Evolutionary conservation across 1,140 invertebrate genomes (phyloP).

Genomic region (Macrobrachium rosenbergii): DNA sequence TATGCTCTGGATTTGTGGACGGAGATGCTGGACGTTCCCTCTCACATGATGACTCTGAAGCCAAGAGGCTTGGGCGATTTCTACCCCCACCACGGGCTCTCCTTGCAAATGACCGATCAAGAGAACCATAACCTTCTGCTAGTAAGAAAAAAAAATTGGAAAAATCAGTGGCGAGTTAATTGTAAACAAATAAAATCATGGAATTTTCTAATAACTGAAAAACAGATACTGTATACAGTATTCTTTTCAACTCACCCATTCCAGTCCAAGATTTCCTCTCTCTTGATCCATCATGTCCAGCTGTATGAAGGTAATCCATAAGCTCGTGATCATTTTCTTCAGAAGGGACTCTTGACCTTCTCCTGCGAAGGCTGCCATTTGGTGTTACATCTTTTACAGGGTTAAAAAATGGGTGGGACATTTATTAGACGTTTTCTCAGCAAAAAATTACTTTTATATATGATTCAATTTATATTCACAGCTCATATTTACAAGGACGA

Average conservation of each 20-base stretch:
- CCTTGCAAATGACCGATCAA: conserved; percentile 88
- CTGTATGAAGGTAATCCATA: conserved; percentile 86
- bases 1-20: conserved; percentile 64
- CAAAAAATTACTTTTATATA: too few relatives aligned
- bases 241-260: conserved; percentile 76
- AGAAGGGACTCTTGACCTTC: conserved; percentile 84
- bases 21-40: conserved; percentile 82
- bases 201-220: background rate
- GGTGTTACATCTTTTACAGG: conserved; percentile 82
- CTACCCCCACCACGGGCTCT: conserved; percentile 77
- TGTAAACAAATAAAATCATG: background rate
- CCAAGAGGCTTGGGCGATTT: conserved; percentile 77
- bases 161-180: background rate
- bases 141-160: background rate
- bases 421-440: background rate
- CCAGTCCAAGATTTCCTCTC: conserved; percentile 89
- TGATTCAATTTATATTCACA: too few relatives aligned
- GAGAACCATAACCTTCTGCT: conserved; percentile 69
- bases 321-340: conserved; percentile 88
- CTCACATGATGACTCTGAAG: conserved; percentile 68
- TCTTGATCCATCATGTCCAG: conserved; percentile 80
- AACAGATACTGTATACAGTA: background rate
- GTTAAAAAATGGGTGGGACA: background rate
- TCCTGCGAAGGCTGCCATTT: conserved; percentile 85
- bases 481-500: background rate